These are phyloP conservation scores for Cheiracanthium punctorium DNA, from an alignment of 2,888 invertebrate genomes.

Conservation along the genomic window DNA sequence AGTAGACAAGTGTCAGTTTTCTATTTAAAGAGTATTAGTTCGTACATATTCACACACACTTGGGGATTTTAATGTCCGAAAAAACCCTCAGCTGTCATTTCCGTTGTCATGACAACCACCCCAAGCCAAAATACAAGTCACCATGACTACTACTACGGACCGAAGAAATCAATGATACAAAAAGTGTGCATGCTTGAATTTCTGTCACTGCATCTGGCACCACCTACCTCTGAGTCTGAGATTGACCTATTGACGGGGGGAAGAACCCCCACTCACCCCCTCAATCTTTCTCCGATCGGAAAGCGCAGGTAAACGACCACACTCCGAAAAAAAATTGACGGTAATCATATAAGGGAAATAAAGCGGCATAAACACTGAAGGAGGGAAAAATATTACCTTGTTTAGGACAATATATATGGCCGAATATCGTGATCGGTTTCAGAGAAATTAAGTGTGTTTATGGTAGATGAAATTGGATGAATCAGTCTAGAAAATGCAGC, in stretches of 20 bases:
- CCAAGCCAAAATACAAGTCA: constrained; percentile 67
- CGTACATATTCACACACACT: constrained; percentile 14
- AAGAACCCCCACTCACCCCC: no score
- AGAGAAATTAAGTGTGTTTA: no score
- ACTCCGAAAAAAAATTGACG: neutral
- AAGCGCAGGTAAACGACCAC: neutral
- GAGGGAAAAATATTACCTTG: no score
- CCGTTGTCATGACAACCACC: constrained; percentile 54
- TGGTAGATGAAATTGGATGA: no score
- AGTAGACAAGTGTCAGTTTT: neutral
- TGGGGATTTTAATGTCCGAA: constrained; percentile 13
- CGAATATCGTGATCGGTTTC: no score
- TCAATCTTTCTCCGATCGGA: constrained; percentile 1
- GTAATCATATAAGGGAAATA: neutral
- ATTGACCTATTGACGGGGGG: constrained; percentile 52
- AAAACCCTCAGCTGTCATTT: constrained; percentile 60
- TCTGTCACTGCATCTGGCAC: constrained; percentile 45
- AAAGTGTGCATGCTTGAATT: constrained; percentile 35
- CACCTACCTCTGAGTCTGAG: constrained; percentile 48
- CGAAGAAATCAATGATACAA: constrained; percentile 59
- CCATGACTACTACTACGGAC: constrained; percentile 55
- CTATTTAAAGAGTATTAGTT: neutral
- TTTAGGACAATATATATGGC: no score
- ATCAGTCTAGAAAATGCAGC: no score
- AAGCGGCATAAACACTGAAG: no score